phyloP scores from a whole-genome alignment of 1,140 invertebrate species.

The Aphaenogaster ashmeadi region DNA sequence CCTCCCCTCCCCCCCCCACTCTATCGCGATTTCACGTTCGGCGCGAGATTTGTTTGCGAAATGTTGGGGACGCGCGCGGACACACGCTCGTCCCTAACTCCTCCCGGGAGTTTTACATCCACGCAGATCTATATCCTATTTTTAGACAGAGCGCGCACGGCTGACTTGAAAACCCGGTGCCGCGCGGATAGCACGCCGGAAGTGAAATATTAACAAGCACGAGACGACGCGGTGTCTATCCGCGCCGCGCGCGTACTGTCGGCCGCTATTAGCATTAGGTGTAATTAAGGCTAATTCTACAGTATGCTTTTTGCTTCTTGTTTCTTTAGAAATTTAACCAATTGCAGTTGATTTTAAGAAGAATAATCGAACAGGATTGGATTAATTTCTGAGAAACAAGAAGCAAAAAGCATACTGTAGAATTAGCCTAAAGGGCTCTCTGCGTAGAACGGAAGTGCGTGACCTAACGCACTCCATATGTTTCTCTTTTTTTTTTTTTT shows the following conservation, averaged over 20 bases:
- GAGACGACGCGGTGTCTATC: constrained; percentile 5
- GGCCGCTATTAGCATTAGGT: neutral
- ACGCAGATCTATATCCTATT: constrained; percentile 52
- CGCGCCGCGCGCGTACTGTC: constrained; percentile 6
- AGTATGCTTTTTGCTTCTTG: too few relatives aligned
- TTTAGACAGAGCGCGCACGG: constrained; percentile 45
- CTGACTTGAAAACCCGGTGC: constrained; percentile 21
- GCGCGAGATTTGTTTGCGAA: constrained; percentile 31
- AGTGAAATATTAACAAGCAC: constrained; percentile 48
- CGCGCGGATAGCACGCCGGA: constrained; percentile 23
- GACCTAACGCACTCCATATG: too few relatives aligned
- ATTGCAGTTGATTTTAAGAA: too few relatives aligned
- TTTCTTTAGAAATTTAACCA: too few relatives aligned
- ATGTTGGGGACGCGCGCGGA: neutral
- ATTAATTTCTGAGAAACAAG: too few relatives aligned
- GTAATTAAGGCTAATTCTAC: too few relatives aligned
- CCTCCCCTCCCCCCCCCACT: too few relatives aligned
- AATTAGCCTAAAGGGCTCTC: too few relatives aligned
- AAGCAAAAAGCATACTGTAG: too few relatives aligned
- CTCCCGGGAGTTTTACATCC: constrained; percentile 22
- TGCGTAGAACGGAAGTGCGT: neutral
- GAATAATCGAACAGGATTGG: too few relatives aligned
- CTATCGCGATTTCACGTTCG: neutral
- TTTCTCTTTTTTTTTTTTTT: neutral
- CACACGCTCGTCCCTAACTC: neutral